A percentile compares a stretch with the other conserved stretches of the same genome.
Conservation (phyloP, 2,797 vertebrate genomes). For the Chromis chromis region DNA sequence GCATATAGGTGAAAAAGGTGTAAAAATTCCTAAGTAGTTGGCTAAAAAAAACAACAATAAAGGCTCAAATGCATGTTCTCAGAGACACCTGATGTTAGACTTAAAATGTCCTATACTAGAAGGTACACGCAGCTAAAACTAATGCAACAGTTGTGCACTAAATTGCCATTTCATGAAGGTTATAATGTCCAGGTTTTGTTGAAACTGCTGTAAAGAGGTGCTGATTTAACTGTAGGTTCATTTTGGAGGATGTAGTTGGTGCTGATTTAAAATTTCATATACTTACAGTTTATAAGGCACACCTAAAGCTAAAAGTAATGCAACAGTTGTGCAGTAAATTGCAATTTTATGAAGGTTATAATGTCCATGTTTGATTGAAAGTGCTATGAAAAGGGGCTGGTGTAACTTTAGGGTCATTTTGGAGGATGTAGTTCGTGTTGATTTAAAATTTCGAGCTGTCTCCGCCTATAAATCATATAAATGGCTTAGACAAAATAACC, state of each 20-base stretch:
- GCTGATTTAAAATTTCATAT: too few species aligned
- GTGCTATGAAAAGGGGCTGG: too few species aligned
- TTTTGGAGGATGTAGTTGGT: too few species aligned
- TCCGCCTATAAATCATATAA: not conserved
- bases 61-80: not conserved
- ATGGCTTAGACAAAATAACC: not conserved
- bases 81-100: conserved; percentile 10
- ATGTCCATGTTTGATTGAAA: too few species aligned
- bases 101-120: not conserved
- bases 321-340: not conserved
- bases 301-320: not conserved
- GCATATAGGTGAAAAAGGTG: not conserved
- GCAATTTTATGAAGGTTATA: not conserved
- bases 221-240: too few species aligned
- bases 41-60: not conserved
- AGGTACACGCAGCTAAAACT: not conserved
- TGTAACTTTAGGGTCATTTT: not conserved
- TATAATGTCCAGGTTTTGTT: not conserved
- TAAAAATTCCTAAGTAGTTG: not conserved
- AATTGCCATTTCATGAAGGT: not conserved
- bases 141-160: not conserved
- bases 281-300: too few species aligned
- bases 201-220: not conserved
- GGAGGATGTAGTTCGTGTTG: not conserved
- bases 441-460: too few species aligned